These are phyloP conservation scores for Apotomis turbidana DNA, from an alignment of 2,888 invertebrate genomes.

Conservation along the genomic window DNA sequence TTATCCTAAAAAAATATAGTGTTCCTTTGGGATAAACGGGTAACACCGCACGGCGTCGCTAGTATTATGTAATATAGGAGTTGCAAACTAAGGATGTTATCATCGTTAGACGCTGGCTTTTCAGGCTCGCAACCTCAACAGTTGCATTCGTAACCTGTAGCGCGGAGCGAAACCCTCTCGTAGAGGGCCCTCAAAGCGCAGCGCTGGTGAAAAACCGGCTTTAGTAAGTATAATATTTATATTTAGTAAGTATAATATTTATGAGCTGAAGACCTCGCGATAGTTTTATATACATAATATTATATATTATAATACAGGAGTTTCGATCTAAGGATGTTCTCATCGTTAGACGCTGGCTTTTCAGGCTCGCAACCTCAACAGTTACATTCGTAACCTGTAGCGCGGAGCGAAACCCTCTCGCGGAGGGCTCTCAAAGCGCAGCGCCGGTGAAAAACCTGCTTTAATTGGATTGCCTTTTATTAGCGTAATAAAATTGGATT, in stretches of 20 bases:
- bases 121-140: constrained; percentile 43
- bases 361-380: constrained; percentile 43
- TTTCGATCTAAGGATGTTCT: neutral
- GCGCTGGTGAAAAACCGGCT: constrained; percentile 71
- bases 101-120: constrained; percentile 9
- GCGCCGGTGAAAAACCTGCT: constrained; percentile 72
- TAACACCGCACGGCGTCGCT: too few relatives aligned
- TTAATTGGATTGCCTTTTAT: constrained; percentile 82
- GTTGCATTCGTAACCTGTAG: constrained; percentile 64
- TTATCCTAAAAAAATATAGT: too few relatives aligned
- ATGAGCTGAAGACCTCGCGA: too few relatives aligned
- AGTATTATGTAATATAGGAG: too few relatives aligned
- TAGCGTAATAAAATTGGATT: constrained; percentile 80
- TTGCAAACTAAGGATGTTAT: neutral
- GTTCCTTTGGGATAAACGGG: too few relatives aligned
- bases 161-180: constrained; percentile 56
- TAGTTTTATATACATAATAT: too few relatives aligned
- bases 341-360: constrained; percentile 9
- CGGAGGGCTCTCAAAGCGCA: constrained; percentile 62
- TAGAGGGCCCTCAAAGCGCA: constrained; percentile 62
- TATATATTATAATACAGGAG: too few relatives aligned
- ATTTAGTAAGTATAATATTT: too few relatives aligned
- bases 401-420: constrained; percentile 56
- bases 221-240: constrained; percentile 56
- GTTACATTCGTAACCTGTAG: constrained; percentile 64